These are phyloP conservation scores for Tetragonula clypearis DNA, from an alignment of 1,140 invertebrate genomes.

Conservation along the genomic window DNA sequence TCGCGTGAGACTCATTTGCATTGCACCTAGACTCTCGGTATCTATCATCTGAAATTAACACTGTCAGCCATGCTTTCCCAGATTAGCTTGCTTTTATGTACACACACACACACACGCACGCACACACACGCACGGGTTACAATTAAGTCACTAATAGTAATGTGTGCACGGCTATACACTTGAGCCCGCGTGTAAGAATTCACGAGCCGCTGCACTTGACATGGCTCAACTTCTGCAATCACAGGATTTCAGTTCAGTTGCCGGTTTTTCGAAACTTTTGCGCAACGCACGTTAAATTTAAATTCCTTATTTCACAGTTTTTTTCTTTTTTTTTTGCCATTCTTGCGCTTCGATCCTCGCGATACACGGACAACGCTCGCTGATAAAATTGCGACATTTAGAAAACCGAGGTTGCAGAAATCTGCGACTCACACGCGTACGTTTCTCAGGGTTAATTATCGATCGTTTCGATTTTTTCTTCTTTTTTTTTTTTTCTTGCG, in stretches of 20 bases:
- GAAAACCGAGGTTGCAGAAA: too few relatives aligned
- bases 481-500: too few relatives aligned
- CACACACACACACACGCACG: not conserved
- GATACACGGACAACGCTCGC: too few relatives aligned
- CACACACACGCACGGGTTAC: constrained; percentile 17
- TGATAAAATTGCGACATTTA: too few relatives aligned
- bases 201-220: constrained; percentile 13
- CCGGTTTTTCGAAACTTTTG: too few relatives aligned
- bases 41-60: constrained; percentile 73
- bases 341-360: too few relatives aligned
- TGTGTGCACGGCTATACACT: constrained; percentile 24
- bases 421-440: too few relatives aligned
- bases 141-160: constrained; percentile 66
- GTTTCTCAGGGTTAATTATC: too few relatives aligned
- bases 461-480: too few relatives aligned
- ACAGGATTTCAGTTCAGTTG: not conserved
- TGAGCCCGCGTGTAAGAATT: constrained; percentile 15
- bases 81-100: constrained; percentile 63
- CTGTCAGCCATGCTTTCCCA: constrained; percentile 68
- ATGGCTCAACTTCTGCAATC: not conserved
- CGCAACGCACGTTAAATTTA: not conserved
- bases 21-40: constrained; percentile 55
- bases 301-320: not conserved
- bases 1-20: constrained; percentile 72
- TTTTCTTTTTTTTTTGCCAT: not conserved